Evolutionary conservation across 2,797 vertebrate species (phyloP), one percentile per base, ranked within the genome.

Genomic region (Falco rusticolus): DNA sequence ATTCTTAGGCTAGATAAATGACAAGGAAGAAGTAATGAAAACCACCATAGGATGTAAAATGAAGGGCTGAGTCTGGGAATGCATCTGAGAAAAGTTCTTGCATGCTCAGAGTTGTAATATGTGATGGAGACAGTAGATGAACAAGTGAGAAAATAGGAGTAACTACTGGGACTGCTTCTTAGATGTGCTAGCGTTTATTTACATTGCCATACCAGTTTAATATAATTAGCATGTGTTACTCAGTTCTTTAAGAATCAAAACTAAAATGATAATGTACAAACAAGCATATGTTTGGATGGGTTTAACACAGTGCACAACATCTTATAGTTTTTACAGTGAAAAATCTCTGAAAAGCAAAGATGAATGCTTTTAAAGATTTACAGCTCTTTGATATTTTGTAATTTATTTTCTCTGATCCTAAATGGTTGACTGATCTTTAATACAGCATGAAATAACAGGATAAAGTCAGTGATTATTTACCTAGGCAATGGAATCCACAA

Each of bases 401-500:
- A 39, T 90, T 89, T 78, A 75, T 88, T 89, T 94, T 63, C 51
- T 84, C 54, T 82, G 59, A 61, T 69, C 43, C 59, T 85, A 82
- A 85, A 86, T 33, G 48, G 43, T 34, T 70, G 88, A 89, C 59
- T 95, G 70, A 92, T 95, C 84, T 94, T 91, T 88, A 93, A 95
- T 77, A 90, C 16, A 88, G 94, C 91, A 95, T 81, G 71, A 91
- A 97, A 78, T 94, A 94, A 92, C 76, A 83, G 65, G 50, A 95
- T 61, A 60, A 90, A 77, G 77, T 65, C 47, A 70, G n/a, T 91
- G 74, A 78, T 93, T 90, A 98, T 94, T 98, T 97, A 97, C 98
- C 97, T 97, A 69, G 89, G 79, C 88, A 98, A 79, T 8, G 98
- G 90, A 94, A 98, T 65, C 98, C 97, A 98, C 71, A 96, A 90